phyloP scores from a whole-genome alignment of 2,888 invertebrate species.

The Arenicola marina region DNA sequence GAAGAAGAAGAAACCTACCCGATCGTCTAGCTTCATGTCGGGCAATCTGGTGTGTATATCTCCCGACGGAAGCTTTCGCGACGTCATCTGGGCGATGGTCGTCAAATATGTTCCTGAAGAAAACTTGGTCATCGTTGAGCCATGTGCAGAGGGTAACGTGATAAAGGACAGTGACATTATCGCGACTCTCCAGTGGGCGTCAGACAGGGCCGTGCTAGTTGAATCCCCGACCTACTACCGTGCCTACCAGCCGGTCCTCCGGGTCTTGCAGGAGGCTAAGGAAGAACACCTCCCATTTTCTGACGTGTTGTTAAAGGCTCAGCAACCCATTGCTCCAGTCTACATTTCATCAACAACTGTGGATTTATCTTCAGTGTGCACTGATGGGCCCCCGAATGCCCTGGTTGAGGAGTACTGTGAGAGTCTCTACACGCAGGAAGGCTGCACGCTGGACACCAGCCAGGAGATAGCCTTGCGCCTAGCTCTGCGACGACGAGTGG shows the following conservation, averaged over 20 bases:
- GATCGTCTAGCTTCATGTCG: slow-evolving; percentile 19
- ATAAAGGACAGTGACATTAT: slow-evolving; percentile 9
- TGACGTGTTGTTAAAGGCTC: slow-evolving; percentile 70
- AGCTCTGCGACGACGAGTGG: slow-evolving; percentile 74
- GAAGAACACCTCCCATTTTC: slow-evolving; percentile 70
- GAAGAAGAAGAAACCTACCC: slow-evolving; percentile 19
- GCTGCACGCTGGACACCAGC: slow-evolving; percentile 68
- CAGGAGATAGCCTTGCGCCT: slow-evolving; percentile 73
- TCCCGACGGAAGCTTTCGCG: slow-evolving; percentile 17
- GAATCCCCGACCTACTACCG: slow-evolving; percentile 79
- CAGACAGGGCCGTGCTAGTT: slow-evolving; percentile 65
- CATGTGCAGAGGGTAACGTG: slow-evolving; percentile 17
- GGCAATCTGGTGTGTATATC: slow-evolving; percentile 30
- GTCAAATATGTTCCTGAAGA: slow-evolving; percentile 11
- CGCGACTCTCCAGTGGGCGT: neutral
- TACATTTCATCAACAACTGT: too few species aligned
- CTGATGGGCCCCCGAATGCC: neutral
- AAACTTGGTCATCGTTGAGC: slow-evolving; percentile 18
- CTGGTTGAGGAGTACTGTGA: too few species aligned
- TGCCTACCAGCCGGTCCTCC: slow-evolving; percentile 74
- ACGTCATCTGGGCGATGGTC: slow-evolving; percentile 31
- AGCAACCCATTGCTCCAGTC: too few species aligned
- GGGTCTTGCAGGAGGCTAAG: slow-evolving; percentile 69
- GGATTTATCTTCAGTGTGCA: too few species aligned
- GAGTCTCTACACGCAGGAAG: neutral